A percentile compares a stretch with the other conserved stretches of the same genome.
Evolutionary conservation across 2,888 invertebrate genomes (phyloP).

Genomic region (Escarpia spicata): DNA sequence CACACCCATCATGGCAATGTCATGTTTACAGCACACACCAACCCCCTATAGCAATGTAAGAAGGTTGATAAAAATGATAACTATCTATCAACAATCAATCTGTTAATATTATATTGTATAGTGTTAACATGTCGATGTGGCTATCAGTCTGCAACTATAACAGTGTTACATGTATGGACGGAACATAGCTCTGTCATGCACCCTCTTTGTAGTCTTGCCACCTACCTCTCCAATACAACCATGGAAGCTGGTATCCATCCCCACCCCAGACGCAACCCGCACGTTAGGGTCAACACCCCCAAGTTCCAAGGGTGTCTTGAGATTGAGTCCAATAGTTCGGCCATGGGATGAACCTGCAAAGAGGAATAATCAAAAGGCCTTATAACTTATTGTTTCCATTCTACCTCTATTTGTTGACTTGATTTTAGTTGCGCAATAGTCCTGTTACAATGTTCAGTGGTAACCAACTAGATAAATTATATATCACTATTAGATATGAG

Average conservation of each 20-base stretch:
- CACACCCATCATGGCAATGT: too few species aligned
- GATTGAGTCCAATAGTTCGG: conserved; percentile 74
- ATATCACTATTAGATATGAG: background rate
- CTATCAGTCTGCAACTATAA: background rate
- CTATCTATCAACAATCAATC: too few species aligned
- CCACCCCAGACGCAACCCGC: too few species aligned
- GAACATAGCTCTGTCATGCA: too few species aligned
- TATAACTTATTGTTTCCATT: background rate
- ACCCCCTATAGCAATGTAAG: too few species aligned
- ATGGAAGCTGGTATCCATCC: too few species aligned
- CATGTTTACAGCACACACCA: too few species aligned
- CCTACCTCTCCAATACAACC: conserved; percentile 89
- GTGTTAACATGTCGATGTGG: background rate
- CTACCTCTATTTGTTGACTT: background rate
- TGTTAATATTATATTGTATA: too few species aligned
- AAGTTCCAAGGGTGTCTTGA: conserved; percentile 84
- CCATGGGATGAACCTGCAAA: conserved; percentile 66
- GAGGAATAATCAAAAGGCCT: background rate
- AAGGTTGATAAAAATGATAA: too few species aligned
- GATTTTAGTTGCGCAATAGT: background rate
- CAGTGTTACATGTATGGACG: too few species aligned
- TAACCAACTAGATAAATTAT: background rate
- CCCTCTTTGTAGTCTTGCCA: conserved; percentile 30
- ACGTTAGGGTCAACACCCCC: conserved; percentile 77
- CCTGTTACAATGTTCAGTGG: background rate